These are phyloP conservation scores for Leistus spinibarbis DNA, from an alignment of 2,888 invertebrate species.

Conservation along the genomic window DNA sequence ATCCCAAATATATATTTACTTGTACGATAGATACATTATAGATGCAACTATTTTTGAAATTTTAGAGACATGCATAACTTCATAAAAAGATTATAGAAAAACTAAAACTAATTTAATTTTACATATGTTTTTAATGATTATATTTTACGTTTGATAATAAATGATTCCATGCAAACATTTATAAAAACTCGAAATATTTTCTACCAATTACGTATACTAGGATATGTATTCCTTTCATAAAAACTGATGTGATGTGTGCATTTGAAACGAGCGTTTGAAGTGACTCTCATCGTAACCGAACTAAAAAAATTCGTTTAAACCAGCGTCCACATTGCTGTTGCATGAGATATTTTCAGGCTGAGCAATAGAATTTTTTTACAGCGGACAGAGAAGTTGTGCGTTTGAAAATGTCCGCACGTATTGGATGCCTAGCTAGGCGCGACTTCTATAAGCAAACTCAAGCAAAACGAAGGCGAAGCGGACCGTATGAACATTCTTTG, in stretches of 20 bases:
- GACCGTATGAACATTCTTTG: conserved; percentile 31
- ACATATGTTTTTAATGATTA: too few species aligned
- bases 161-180: neutral
- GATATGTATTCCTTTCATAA: neutral
- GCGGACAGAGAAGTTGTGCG: neutral
- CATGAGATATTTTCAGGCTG: neutral
- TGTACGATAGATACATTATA: too few species aligned
- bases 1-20: too few species aligned
- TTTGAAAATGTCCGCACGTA: conserved; percentile 1
- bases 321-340: neutral
- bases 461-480: conserved; percentile 8
- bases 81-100: too few species aligned
- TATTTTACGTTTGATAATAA: too few species aligned
- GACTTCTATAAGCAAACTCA: neutral
- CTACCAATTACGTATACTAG: neutral
- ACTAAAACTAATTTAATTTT: too few species aligned
- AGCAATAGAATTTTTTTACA: neutral
- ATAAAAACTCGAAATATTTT: neutral
- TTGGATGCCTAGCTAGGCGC: neutral
- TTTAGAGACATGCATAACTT: too few species aligned
- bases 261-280: neutral
- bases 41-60: too few species aligned
- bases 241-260: neutral
- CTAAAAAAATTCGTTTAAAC: too few species aligned
- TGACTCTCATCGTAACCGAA: neutral